phyloP scores from a whole-genome alignment of 2,113 vertebrate species.

The Miniopterus natalensis region DNA sequence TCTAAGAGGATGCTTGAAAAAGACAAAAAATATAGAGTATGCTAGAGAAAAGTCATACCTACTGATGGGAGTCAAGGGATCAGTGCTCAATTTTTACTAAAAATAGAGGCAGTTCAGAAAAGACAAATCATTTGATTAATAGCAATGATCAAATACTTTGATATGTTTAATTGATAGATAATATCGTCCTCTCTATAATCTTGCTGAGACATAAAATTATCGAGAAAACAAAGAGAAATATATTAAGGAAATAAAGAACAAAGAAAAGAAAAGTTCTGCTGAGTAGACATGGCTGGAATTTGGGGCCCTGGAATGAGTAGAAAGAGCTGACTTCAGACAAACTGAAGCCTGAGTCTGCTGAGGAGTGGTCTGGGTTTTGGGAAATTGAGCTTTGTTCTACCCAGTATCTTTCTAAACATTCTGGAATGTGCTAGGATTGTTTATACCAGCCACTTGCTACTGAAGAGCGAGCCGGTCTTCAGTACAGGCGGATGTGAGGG shows the following conservation, averaged over 20 bases:
- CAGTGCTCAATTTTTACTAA: neutral
- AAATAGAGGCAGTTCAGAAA: neutral
- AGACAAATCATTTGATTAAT: neutral
- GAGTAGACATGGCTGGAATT: neutral
- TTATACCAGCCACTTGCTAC: slow-evolving; percentile 5
- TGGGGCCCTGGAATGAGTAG: neutral
- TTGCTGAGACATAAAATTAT: neutral
- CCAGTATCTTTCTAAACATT: neutral
- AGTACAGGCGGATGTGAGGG: neutral
- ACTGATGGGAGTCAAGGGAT: neutral
- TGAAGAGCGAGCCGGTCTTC: neutral
- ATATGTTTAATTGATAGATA: neutral
- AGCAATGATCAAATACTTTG: neutral
- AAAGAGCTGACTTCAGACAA: neutral
- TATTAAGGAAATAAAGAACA: neutral
- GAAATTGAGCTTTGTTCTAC: slow-evolving; percentile 27
- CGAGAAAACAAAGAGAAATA: neutral
- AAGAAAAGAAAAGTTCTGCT: neutral
- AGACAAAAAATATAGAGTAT: neutral
- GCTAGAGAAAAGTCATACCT: neutral
- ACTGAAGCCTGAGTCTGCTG: neutral
- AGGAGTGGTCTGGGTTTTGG: neutral
- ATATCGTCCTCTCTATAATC: neutral
- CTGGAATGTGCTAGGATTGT: neutral
- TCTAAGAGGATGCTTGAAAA: neutral